A percentile compares a stretch with the other conserved stretches of the same genome.
Evolutionary conservation across 2,113 vertebrate genomes (phyloP).

Genomic region (Globicephala melas): DNA sequence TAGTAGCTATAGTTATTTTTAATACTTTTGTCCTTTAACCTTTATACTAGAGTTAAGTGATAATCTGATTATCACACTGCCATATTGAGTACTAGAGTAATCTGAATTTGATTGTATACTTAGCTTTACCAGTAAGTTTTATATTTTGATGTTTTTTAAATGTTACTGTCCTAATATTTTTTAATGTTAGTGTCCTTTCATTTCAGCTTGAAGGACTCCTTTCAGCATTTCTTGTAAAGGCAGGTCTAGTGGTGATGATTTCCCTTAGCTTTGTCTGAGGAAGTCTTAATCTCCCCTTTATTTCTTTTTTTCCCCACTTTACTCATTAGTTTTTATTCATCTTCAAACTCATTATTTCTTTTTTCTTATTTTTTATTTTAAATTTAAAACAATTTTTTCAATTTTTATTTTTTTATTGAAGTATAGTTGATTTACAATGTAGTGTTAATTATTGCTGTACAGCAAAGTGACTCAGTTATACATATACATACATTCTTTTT

Average conservation of each 20-base stretch:
- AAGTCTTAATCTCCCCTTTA: not conserved
- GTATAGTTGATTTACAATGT: not conserved
- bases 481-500: not conserved
- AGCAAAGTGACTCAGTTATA: not conserved
- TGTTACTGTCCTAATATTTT: not conserved
- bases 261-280: not conserved
- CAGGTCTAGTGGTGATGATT: not conserved
- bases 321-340: not conserved
- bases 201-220: not conserved
- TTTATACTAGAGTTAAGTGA: not conserved
- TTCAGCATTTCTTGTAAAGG: not conserved
- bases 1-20: not conserved
- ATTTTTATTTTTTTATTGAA: not conserved
- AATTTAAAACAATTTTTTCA: too few relatives aligned
- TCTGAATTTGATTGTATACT: not conserved
- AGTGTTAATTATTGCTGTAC: not conserved
- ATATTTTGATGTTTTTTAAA: not conserved
- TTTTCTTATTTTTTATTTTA: not conserved
- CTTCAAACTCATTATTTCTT: not conserved
- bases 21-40: not conserved
- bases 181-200: not conserved
- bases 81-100: not conserved
- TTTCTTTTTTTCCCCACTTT: not conserved
- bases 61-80: not conserved
- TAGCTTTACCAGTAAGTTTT: not conserved